Evolutionary conservation across 2,797 vertebrate species (phyloP), one percentile per base, ranked within the genome.

Genomic region (Anisognathus igniventris): DNA sequence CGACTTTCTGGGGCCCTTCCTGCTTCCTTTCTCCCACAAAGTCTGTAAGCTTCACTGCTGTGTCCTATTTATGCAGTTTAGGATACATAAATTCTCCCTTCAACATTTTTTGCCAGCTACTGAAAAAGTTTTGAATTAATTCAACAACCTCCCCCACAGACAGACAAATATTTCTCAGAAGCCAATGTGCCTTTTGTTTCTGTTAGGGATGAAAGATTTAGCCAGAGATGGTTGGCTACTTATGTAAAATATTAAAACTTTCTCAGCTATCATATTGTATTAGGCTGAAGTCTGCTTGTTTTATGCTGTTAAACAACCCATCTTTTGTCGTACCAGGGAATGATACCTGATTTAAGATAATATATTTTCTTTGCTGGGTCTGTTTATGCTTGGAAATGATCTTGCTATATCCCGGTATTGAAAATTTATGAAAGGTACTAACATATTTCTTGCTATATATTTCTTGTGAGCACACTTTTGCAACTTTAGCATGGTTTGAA

Each of bases 381-480:
- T 91, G 78, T 92, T 96, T 93, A 95, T 93, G 76, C 81, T 88
- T 86, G 72, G 89, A 96, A 97, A 96, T 93, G 81, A 93, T 94
- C 82, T 92, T 88, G 70, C 89, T 90, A 27, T 91, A 93, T 90
- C 35, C 48, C 44, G 48, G 39, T 77, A 91, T 65, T 58, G 82
- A 91, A 92, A 95, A 94, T 96, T 93, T 96, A 95, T 95, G 89
- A 75, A 92, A 95, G 86, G 56, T 88, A 47, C 84, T 86, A 91
- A 83, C 37, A 19, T 86, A 86, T 87, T 85, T 95, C 91, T 92
- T 71, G 53, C 53, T 68, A 30, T 67, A 56, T 92, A 48, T 75
- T 90, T 93, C 88, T 92, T 82, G 47, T 68, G 57, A 86, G 79
- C 54, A 47, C 62, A 84, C 54, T 92, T 96, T 48, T 66, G 75